These are phyloP conservation scores for Hafferia zeledoni DNA, from an alignment of 2,797 vertebrate species.

Conservation along the genomic window DNA sequence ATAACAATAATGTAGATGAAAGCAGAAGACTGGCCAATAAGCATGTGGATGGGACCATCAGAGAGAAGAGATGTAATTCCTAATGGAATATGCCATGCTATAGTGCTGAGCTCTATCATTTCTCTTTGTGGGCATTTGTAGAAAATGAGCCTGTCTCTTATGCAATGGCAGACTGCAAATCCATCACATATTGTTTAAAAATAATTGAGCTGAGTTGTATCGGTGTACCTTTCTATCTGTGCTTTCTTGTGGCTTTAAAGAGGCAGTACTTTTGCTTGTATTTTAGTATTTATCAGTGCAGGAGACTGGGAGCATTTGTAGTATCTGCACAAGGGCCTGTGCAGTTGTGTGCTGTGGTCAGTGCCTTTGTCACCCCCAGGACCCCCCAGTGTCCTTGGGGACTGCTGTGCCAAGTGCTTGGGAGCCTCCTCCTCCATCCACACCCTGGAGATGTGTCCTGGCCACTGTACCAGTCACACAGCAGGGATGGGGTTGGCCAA, in stretches of 20 bases:
- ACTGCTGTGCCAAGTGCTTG: not conserved
- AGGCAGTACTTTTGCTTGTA: not conserved
- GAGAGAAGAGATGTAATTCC: constrained; percentile 68
- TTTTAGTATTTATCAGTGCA: not conserved
- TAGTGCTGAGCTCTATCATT: constrained; percentile 45
- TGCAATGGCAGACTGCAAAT: not conserved
- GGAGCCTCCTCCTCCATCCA: not conserved
- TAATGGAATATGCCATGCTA: constrained; percentile 40
- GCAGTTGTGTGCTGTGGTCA: not conserved
- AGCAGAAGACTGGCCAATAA: constrained; percentile 60
- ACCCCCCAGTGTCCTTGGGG: not conserved
- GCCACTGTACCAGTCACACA: rapidly evolving
- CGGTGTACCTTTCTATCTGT: not conserved
- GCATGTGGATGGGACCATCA: constrained; percentile 70
- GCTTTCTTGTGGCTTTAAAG: not conserved
- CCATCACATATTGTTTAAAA: constrained; percentile 54
- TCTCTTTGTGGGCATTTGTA: constrained; percentile 57
- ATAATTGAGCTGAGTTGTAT: not conserved
- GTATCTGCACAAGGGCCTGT: rapidly evolving
- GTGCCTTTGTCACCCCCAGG: not conserved
- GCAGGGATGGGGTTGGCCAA: not conserved
- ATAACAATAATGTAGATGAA: constrained; percentile 76
- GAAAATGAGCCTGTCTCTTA: constrained; percentile 53
- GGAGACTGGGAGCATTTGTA: not conserved
- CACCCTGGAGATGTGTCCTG: not conserved